Evolutionary conservation across 1,140 invertebrate species (phyloP).

Genomic region (Brachionus plicatilis): DNA sequence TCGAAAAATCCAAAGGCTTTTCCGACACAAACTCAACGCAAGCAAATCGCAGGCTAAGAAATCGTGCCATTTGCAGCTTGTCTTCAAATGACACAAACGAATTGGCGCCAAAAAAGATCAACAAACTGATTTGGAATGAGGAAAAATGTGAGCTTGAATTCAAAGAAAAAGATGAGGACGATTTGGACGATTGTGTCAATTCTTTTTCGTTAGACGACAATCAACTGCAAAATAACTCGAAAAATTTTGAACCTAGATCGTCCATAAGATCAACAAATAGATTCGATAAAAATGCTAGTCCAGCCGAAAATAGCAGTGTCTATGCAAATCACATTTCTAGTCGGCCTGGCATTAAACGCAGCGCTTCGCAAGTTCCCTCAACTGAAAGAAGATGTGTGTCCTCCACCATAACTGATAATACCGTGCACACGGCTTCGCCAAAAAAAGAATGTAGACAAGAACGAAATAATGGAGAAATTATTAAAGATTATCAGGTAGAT

Average conservation of each 20-base stretch:
- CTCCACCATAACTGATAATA: not conserved
- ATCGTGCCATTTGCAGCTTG: not conserved
- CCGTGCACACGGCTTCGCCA: not conserved
- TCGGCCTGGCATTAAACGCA: slow-evolving; percentile 24
- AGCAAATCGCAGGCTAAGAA: slow-evolving; percentile 4
- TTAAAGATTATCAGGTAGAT: not conserved
- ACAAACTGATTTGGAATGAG: slow-evolving; percentile 36
- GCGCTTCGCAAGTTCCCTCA: slow-evolving; percentile 19
- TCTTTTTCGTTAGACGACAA: not conserved
- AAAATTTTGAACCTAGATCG: not conserved
- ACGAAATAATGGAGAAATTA: not conserved
- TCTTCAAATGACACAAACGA: not conserved
- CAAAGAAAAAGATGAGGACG: not conserved
- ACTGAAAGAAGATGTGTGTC: not conserved
- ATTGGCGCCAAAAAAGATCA: not conserved
- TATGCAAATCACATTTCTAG: not conserved
- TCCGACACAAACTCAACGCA: not conserved
- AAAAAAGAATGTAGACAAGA: not conserved
- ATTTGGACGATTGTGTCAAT: not conserved
- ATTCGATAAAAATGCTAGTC: slow-evolving; percentile 8
- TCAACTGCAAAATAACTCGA: not conserved
- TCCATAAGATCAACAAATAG: not conserved
- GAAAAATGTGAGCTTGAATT: slow-evolving; percentile 32
- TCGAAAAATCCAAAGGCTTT: slow-evolving; percentile 32
- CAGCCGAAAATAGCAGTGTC: not conserved